Base-by-base conservation (phyloP, 2,888 invertebrate genomes). In the Camponotus fellah region DNA sequence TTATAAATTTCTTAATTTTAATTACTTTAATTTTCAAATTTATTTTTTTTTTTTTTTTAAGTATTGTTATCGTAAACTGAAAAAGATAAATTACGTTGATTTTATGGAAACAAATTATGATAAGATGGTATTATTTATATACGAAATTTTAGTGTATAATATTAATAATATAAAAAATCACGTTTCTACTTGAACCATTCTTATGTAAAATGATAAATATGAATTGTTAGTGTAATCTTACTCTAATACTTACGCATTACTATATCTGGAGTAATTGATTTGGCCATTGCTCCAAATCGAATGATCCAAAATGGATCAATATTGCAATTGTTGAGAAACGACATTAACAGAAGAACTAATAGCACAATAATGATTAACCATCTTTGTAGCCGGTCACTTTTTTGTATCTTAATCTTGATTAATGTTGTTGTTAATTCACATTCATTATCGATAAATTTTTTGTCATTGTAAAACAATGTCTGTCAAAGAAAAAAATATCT, bases 291-390 rank as follows among this genome's bases (percentile, higher is more conserved):
- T 53, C 87, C 86, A n/a, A 89, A 89, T 12, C 84, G 85, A 8
- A 83, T 53, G 0, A 83, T 65, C 10, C 87, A 91, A 85, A 93
- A 92, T 86, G 93, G 92, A 26, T 91, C 90, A 5, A 91, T 91
- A 40, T 92, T 91, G 72, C 93, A 91, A 76, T 87, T 93, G 84
- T 94, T 94, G 71, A 94, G 60, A 66, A 94, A 85, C 10, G 92
- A 93, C 32, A 88, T 89, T n/a, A 94, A 86, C 43, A 94, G 72
- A 79, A 92, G 92, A 40, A 92, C 80, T 37, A 94, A 75, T 49
- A 93, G 77, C 26, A 86, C 92, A 26, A 26, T 26, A 26, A 26
- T 26, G 37, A 94, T 91, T 14, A 94, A 84, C 94, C 94, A 94
- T 91, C 89, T 92, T 87, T 87, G 91, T 77, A 92, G 40, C 66